Evolutionary conservation across 2,888 invertebrate species (phyloP), one percentile per base, ranked within the genome.

Genomic region (Mellilla xanthometata): DNA sequence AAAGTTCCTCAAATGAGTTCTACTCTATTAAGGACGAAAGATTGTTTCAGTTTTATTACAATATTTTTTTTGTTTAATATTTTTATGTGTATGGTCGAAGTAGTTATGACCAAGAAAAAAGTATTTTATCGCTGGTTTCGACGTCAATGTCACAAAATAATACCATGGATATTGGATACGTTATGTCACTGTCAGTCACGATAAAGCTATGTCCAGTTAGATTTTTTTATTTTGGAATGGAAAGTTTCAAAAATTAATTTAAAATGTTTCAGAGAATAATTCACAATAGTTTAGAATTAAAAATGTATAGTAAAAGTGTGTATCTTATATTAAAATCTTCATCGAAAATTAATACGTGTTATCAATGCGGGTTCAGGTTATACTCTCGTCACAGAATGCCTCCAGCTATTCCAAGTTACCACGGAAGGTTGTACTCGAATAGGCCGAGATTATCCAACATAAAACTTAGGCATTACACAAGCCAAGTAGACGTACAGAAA

Each of bases 261-360:
- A 77, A 75, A 72, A 85, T 85, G 84, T 75, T 84, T 60, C 83
- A 81, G 51, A 76, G 78, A 63, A 55, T 86, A 56, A 65, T 87
- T 58, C 63, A 68, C 51, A 70, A 69, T 55, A 72, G 69, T 67
- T 79, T 83, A 40, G 76, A 79, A 64, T 60, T 75, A 39, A 81
- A 79, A 77, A 58, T 81, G 66, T 74, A 70, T 54, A 69, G 69
- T 60, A 79, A 62, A 61, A 72, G 71, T 60, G 62, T 66, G 57
- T 73, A 72, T 62, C 62, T 81, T 56, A 56, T 82, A 34, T 69
- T 76, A 51, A 70, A 61, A 56, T 54, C 69, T 44, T 61, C 71
- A 19, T 49, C 56, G 43, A 71, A 65, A 56, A 70, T 49, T 57
- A 62, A 63, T 58, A 73, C 73, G 51, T 87, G 84, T 76, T 72